Conservation (phyloP, 1,140 invertebrate species). For the Drosophila truncata region DNA sequence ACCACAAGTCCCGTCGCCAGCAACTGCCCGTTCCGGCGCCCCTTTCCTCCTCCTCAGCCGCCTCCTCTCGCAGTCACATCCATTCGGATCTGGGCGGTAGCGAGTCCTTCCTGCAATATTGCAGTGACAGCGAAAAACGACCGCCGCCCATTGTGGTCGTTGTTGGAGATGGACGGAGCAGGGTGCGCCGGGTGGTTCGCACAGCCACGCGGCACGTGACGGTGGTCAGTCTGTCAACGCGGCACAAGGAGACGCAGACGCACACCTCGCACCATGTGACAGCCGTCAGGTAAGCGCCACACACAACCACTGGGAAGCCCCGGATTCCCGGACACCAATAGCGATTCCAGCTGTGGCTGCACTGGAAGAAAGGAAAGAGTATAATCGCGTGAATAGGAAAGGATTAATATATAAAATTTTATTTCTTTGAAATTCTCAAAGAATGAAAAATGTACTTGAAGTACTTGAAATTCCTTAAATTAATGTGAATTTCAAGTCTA, state of each 20-base stretch:
- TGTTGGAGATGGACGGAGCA: constrained; percentile 83
- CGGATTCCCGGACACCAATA: not conserved
- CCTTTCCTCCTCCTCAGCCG: constrained; percentile 18
- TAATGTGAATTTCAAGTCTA: not conserved
- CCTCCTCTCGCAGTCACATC: constrained; percentile 7
- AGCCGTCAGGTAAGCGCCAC: constrained; percentile 81
- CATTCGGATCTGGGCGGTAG: constrained; percentile 51
- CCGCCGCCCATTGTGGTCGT: constrained; percentile 85
- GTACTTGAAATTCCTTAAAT: constrained; percentile 1
- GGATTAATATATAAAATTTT: not conserved
- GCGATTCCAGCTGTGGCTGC: constrained; percentile 11
- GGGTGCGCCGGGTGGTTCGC: constrained; percentile 82
- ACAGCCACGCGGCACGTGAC: constrained; percentile 84
- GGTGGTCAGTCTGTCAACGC: constrained; percentile 83
- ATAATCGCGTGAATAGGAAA: no score
- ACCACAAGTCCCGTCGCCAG: constrained; percentile 54
- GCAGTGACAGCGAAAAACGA: constrained; percentile 71
- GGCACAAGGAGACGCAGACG: constrained; percentile 84
- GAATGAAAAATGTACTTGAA: not conserved
- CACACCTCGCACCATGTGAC: constrained; percentile 85
- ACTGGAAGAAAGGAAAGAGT: not conserved
- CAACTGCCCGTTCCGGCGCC: constrained; percentile 56
- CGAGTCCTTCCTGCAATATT: constrained; percentile 83
- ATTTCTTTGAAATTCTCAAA: no score
- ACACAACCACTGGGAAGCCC: not conserved